phyloP scores from a whole-genome alignment of 2,888 invertebrate species.

The Hydrotaea diabolus region DNA sequence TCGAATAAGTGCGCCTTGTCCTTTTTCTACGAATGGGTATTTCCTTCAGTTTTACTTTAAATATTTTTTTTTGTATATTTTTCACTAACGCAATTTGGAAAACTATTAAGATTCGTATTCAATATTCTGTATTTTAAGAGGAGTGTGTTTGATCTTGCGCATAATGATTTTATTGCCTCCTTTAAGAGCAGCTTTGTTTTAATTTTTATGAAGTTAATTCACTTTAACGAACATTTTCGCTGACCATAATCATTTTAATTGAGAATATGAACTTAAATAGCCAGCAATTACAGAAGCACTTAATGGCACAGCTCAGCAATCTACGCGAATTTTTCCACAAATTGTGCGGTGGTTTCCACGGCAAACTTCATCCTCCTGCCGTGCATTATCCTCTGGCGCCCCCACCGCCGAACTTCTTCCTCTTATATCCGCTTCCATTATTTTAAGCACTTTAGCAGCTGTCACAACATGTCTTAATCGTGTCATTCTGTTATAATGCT shows the following conservation, averaged over 20 bases:
- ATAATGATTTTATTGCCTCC: not conserved
- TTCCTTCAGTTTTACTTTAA: no score
- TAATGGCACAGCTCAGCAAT: slow-evolving; percentile 9
- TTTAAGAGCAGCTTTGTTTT: not conserved
- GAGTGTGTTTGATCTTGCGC: no score
- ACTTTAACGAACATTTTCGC: slow-evolving; percentile 25
- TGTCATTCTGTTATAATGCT: slow-evolving; percentile 12
- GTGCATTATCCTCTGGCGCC: not conserved
- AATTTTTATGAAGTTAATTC: slow-evolving; percentile 32
- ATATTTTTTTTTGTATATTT: no score
- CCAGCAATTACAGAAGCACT: slow-evolving; percentile 8
- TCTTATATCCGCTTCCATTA: slow-evolving; percentile 45
- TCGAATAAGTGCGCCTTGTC: no score
- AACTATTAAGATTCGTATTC: no score
- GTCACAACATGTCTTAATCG: slow-evolving; percentile 58
- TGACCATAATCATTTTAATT: slow-evolving; percentile 18
- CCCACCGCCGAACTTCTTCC: not conserved
- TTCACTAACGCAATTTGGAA: no score
- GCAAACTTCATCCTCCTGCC: not conserved
- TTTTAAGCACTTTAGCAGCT: slow-evolving; percentile 54
- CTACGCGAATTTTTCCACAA: not conserved
- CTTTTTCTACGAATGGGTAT: no score
- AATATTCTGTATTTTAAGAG: not conserved
- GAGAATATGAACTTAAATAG: not conserved
- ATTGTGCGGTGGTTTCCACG: not conserved